Percentiles rank a stretch among this genome's conserved stretches.
Conservation (phyloP, 2,888 invertebrate genomes). For the Stegophylla sp. region DNA sequence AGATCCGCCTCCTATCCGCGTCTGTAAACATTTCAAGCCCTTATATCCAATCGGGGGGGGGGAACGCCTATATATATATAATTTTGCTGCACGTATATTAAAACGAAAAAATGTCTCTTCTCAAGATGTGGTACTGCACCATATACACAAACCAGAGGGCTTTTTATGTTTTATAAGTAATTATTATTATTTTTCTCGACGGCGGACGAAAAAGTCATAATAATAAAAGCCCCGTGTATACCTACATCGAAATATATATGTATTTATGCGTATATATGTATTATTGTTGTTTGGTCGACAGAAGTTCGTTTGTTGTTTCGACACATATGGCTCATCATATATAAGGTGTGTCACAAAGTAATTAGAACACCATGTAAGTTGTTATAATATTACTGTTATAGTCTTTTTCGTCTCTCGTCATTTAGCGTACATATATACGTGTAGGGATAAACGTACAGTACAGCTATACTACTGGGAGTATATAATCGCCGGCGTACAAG, state of each 20-base stretch:
- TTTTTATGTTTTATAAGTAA: background rate
- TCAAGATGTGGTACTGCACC: conserved; percentile 41
- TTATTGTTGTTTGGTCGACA: conserved; percentile 34
- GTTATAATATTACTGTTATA: background rate
- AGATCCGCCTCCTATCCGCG: conserved; percentile 37
- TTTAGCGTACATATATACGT: conserved; percentile 4
- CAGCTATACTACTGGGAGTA: no score
- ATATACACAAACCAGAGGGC: background rate
- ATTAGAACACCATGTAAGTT: conserved; percentile 53
- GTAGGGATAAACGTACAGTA: background rate
- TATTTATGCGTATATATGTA: no score
- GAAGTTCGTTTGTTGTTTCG: conserved; percentile 50
- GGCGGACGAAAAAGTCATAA: background rate
- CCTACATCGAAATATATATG: no score
- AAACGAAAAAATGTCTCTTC: conserved; percentile 24
- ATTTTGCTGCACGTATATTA: background rate
- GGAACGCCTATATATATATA: background rate
- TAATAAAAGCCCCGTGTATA: background rate
- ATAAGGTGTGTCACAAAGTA: conserved; percentile 56
- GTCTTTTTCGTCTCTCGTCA: conserved; percentile 45
- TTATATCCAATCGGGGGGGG: conserved; percentile 14
- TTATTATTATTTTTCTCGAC: background rate
- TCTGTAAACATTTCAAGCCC: conserved; percentile 42
- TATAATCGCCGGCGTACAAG: conserved; percentile 50
- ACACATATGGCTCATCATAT: conserved; percentile 58